Percentiles rank a stretch among this genome's conserved stretches.
Conservation (phyloP, 2,888 invertebrate genomes). For the Escarpia spicata region DNA sequence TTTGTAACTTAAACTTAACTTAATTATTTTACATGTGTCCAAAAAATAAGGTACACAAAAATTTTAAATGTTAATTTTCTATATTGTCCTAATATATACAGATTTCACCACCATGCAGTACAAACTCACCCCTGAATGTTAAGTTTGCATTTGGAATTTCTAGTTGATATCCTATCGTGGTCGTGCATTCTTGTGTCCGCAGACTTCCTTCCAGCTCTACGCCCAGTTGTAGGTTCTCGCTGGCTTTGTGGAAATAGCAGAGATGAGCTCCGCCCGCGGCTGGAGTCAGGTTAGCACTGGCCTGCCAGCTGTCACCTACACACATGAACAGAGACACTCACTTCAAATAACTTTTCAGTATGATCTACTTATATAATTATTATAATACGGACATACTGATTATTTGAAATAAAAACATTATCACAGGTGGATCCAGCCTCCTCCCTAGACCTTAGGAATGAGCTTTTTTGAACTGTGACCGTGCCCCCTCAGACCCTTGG, state of each 20-base stretch:
- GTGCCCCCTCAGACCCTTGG: too few species aligned
- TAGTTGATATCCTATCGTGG: slow-evolving; percentile 92
- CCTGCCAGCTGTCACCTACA: slow-evolving; percentile 69
- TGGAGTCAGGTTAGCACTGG: slow-evolving; percentile 66
- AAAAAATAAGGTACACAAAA: too few species aligned
- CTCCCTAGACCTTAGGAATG: too few species aligned
- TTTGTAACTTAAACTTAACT: too few species aligned
- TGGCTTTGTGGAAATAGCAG: slow-evolving; percentile 94
- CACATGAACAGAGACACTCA: neutral
- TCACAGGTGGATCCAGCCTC: too few species aligned
- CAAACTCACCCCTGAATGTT: slow-evolving; percentile 84
- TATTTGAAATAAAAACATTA: too few species aligned
- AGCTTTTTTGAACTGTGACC: too few species aligned
- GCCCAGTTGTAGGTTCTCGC: slow-evolving; percentile 88
- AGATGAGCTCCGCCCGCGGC: slow-evolving; percentile 83
- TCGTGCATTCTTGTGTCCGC: slow-evolving; percentile 88
- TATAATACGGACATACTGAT: too few species aligned
- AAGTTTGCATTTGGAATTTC: slow-evolving; percentile 95
- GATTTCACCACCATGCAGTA: neutral
- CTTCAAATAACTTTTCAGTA: too few species aligned
- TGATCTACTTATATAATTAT: too few species aligned
- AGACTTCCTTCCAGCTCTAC: slow-evolving; percentile 94
- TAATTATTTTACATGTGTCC: too few species aligned
- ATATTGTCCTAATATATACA: neutral
- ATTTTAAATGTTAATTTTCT: too few species aligned